Base-by-base conservation (phyloP, 2,888 invertebrate species). In the Spodoptera picta region DNA sequence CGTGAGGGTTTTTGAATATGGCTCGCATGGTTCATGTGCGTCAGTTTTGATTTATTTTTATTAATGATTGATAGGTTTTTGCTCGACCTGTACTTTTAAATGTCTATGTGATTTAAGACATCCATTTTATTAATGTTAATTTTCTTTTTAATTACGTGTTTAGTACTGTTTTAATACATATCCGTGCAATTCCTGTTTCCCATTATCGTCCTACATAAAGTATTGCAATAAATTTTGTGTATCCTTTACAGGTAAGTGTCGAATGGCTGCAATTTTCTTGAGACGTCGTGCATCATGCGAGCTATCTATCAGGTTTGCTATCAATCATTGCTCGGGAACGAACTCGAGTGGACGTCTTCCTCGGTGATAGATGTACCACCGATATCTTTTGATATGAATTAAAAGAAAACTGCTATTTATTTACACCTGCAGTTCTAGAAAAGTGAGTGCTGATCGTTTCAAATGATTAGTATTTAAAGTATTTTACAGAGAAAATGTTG, bases 211-310 rank as follows among this genome's bases (percentile, higher is more conserved):
- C 11, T 69, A 58, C 53, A 65, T 31, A 56, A 52, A 60, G 65
- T 61, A 57, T 48, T 27, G 50, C 64, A 71, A 69, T 73, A 74
- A 74, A 77, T 69, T 75, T 74, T 60, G 31, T 65, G 55, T 70
- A 70, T 75, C 72, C 59, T 73, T 75, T 77, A 47, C 84, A 86
- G 82, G 82, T 85, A 83, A 87, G 86, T 81, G 79, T 75, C 60
- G 65, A 75, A 70, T 64, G 64, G 75, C 69, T 81, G 84, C 85
- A 83, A 84, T 87, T 83, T 84, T 67, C 73, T 68, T 70, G 60
- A 62, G 68, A 58, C 67, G 64, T 59, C 71, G 80, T 81, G 70
- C 81, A 77, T 80, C 81, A 80, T 76, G 70, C 79, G 52, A 80
- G 65, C 75, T 78, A 83, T 84, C 80, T 83, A 80, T 82, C 80